A percentile compares a stretch with the other conserved stretches of the same genome.
Evolutionary conservation across 92 coral and sea anemone genomes (phyloP).

Genomic region (Zoanthus solanderi): DNA sequence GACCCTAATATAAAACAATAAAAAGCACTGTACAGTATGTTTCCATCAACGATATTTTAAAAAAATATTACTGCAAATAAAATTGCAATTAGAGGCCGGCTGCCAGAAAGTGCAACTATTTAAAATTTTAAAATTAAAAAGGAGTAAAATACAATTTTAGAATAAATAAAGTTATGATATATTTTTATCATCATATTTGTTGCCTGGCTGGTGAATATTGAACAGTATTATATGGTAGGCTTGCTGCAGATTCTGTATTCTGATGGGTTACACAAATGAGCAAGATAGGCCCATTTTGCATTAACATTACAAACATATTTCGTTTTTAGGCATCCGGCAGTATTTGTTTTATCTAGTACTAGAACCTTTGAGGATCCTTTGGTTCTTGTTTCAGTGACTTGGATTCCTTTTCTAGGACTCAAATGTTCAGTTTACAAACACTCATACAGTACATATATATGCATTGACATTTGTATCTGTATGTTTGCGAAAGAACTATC

Average conservation of each 20-base stretch:
- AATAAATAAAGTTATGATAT: neutral
- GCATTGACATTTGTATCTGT: slow-evolving; percentile 1
- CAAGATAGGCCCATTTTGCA: neutral
- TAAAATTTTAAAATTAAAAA: slow-evolving; percentile 3
- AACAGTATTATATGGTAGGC: slow-evolving; percentile 3
- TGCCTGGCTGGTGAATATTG: slow-evolving; percentile 5
- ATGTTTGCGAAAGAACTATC: neutral
- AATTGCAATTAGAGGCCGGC: neutral
- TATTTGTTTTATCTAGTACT: slow-evolving; percentile 15
- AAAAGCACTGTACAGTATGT: slow-evolving; percentile 22
- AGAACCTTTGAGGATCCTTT: slow-evolving; percentile 9
- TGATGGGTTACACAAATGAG: neutral
- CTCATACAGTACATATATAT: slow-evolving; percentile 1
- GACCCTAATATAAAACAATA: slow-evolving; percentile 64
- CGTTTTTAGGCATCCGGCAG: slow-evolving; percentile 17
- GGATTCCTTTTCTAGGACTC: slow-evolving; percentile 1
- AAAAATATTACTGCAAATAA: slow-evolving; percentile 1
- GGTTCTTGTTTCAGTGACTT: neutral
- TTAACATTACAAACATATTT: slow-evolving; percentile 15
- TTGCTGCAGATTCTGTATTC: neutral
- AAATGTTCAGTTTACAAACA: neutral
- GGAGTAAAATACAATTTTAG: slow-evolving; percentile 1
- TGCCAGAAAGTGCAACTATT: slow-evolving; percentile 8
- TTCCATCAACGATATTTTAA: neutral
- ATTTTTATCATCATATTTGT: slow-evolving; percentile 1